A percentile compares a stretch with the other conserved stretches of the same genome.
phyloP scores from a whole-genome alignment of 2,113 vertebrate species.

The Atractosteus spatula region DNA sequence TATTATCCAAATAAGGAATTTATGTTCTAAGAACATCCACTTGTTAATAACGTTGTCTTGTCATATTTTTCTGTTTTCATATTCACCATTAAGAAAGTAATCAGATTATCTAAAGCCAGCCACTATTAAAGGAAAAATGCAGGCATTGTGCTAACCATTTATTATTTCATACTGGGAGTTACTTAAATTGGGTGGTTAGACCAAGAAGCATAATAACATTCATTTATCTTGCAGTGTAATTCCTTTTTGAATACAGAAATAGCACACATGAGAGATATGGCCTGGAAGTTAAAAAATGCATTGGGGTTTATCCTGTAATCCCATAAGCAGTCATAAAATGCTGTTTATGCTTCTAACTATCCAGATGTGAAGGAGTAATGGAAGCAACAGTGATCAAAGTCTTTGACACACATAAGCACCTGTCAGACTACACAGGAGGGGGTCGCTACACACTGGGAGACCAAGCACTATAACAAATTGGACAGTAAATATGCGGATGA shows the following conservation, averaged over 20 bases:
- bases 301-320: constrained; percentile 11
- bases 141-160: not conserved
- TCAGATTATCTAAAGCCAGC: not conserved
- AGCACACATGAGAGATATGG: constrained; percentile 2
- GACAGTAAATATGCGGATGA: not conserved
- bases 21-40: not conserved
- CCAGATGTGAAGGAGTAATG: constrained; percentile 18
- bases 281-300: not conserved
- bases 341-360: constrained; percentile 17
- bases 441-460: constrained; percentile 21
- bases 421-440: constrained; percentile 24
- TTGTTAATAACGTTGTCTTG: not conserved
- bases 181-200: constrained; percentile 11
- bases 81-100: not conserved
- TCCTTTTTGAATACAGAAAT: constrained; percentile 17
- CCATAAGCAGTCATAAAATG: constrained; percentile 7
- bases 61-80: not conserved
- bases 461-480: not conserved
- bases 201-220: constrained; percentile 9
- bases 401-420: constrained; percentile 34
- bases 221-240: constrained; percentile 21
- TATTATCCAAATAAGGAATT: too few relatives aligned
- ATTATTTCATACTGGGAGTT: constrained; percentile 16
- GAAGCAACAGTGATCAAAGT: constrained; percentile 25
- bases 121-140: constrained; percentile 1